Conservation (phyloP, 2,113 vertebrate species). For the Sminthopsis crassicaudata region DNA sequence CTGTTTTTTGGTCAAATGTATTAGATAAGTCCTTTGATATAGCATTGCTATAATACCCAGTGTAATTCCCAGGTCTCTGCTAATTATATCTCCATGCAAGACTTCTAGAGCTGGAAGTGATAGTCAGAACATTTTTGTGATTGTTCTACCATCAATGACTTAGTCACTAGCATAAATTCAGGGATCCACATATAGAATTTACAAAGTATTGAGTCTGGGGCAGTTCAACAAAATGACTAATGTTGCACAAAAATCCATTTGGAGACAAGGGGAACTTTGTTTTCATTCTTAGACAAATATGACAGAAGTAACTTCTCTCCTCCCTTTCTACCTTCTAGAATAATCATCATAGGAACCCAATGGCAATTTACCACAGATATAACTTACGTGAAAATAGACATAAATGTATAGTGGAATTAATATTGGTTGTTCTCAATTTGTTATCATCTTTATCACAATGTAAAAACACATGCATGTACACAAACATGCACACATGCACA, state of each 20-base stretch:
- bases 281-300: neutral
- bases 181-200: neutral
- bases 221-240: neutral
- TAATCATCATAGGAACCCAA: neutral
- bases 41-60: too few species aligned
- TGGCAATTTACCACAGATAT: neutral
- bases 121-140: neutral
- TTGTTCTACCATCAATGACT: neutral
- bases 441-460: neutral
- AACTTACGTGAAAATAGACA: neutral
- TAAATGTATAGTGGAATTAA: neutral
- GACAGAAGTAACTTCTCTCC: neutral
- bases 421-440: neutral
- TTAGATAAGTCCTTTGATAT: neutral
- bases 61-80: neutral
- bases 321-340: neutral
- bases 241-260: neutral
- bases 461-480: rapidly evolving
- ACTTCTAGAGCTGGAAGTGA: neutral
- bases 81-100: neutral
- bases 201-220: neutral
- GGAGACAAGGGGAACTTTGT: neutral
- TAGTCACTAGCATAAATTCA: neutral
- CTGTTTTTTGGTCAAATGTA: neutral
- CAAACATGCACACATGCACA: neutral